Evolutionary conservation across 2,797 vertebrate species (phyloP), one percentile per base, ranked within the genome.

Genomic region (Premnoplex brunnescens): DNA sequence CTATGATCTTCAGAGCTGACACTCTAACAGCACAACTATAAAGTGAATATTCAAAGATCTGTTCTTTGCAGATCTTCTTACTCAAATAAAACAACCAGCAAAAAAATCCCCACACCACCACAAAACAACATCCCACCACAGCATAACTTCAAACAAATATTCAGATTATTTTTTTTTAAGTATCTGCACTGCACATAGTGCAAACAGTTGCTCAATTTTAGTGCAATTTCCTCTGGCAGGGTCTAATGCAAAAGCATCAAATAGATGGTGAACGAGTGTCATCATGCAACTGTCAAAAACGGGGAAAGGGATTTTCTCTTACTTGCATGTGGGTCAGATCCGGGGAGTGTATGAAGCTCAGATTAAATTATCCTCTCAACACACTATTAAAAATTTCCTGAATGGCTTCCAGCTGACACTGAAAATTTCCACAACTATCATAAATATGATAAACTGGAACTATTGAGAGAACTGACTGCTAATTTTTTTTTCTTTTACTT

Each of bases 291-390:
- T 37, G 71, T 46, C 3, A 2, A 82, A 91, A 89, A 68, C 32
- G 48, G 54, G 76, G 88, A 86, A 87, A 63, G 60, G 81, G 88
- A 85, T 93, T 91, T 92, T 95, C 91, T 94, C 78, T 68, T 82
- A 80, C 84, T 83, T 85, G 72, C 91, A 91, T 46, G 16, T 39
- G 75, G 92, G 94, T 85, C 92, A 91, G 91, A 89, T 85, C 68
- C 5, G 15, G 75, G 46, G 67, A 95, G 86, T 14, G 14, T 51
- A 93, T 43, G 82, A 84, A 93, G 75, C 54, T 14, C 60, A 91
- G 64, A 94, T 81, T 78, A 95, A 96, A 93, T 94, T 89, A 95
- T 67, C 77, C 75, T 82, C 82, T 96, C 88, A 95, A 88, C 68
- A 88, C 77, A 84, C 60, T 77, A 92, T 89, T 85, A 95, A 88